These are phyloP conservation scores for Aphelinus atriplicis DNA, from an alignment of 1,140 invertebrate species.

Conservation along the genomic window DNA sequence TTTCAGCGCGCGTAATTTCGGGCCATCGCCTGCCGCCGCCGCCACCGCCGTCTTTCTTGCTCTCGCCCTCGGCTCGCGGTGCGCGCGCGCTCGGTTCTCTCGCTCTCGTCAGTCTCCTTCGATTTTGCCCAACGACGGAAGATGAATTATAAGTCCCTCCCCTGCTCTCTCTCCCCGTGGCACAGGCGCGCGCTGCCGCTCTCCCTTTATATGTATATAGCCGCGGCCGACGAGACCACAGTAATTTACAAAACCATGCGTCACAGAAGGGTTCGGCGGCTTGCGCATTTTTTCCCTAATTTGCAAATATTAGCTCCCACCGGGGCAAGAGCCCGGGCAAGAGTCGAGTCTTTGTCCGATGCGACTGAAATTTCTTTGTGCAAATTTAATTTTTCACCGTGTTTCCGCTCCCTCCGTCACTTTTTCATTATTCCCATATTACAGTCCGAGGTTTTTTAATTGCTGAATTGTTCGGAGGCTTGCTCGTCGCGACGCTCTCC, in stretches of 20 bases:
- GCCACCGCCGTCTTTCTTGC: slow-evolving; percentile 20
- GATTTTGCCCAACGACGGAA: slow-evolving; percentile 37
- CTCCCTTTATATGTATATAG: neutral
- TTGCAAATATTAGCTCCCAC: slow-evolving; percentile 43
- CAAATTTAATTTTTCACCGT: slow-evolving; percentile 31
- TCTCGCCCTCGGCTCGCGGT: slow-evolving; percentile 14
- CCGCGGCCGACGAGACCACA: slow-evolving; percentile 28
- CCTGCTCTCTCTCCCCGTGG: slow-evolving; percentile 4
- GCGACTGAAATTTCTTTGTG: slow-evolving; percentile 31
- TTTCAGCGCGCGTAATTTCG: slow-evolving; percentile 65
- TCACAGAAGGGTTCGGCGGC: slow-evolving; percentile 37
- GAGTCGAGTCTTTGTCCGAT: slow-evolving; percentile 30
- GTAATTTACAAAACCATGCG: slow-evolving; percentile 43
- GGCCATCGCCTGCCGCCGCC: slow-evolving; percentile 44
- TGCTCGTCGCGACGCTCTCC: neutral
- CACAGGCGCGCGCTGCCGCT: neutral
- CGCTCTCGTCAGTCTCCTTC: slow-evolving; percentile 31
- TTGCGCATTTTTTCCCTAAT: slow-evolving; percentile 41
- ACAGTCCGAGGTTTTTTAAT: slow-evolving; percentile 19
- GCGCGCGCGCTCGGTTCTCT: slow-evolving; percentile 25
- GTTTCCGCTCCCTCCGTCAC: neutral
- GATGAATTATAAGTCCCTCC: slow-evolving; percentile 41
- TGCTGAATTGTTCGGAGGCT: neutral
- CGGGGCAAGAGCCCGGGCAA: neutral
- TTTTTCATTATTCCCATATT: slow-evolving; percentile 1